Conservation (phyloP, 2,113 vertebrate genomes). For the Mobula hypostoma region DNA sequence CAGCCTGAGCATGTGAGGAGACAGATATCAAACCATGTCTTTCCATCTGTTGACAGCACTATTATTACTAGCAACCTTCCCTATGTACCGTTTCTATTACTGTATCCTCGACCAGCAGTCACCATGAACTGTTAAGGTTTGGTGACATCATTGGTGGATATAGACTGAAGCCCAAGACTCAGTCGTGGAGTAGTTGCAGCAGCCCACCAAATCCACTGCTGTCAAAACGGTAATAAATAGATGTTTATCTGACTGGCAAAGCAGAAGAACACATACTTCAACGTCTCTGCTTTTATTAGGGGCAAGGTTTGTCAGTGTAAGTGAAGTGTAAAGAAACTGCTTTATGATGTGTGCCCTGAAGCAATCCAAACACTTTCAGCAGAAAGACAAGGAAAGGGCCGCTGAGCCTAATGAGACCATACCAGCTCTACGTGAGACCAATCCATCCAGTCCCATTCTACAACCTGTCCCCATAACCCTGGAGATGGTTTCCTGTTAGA, state of each 20-base stretch:
- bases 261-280: no score
- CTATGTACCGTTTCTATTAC: background rate
- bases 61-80: background rate
- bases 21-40: background rate
- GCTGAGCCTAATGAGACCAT: no score
- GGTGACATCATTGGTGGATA: background rate
- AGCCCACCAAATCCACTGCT: background rate
- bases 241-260: background rate
- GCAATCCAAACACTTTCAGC: no score
- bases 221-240: background rate
- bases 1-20: background rate
- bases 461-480: no score
- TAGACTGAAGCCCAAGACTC: background rate
- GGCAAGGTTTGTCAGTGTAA: background rate
- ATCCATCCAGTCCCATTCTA: no score
- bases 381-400: no score
- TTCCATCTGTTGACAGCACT: background rate
- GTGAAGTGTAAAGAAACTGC: background rate
- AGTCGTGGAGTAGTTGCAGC: background rate
- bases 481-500: no score
- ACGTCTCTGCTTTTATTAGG: background rate
- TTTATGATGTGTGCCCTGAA: no score
- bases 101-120: no score
- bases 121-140: background rate
- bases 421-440: no score